Conservation (phyloP, 2,113 vertebrate species). For the Entosphenus tridentatus region DNA sequence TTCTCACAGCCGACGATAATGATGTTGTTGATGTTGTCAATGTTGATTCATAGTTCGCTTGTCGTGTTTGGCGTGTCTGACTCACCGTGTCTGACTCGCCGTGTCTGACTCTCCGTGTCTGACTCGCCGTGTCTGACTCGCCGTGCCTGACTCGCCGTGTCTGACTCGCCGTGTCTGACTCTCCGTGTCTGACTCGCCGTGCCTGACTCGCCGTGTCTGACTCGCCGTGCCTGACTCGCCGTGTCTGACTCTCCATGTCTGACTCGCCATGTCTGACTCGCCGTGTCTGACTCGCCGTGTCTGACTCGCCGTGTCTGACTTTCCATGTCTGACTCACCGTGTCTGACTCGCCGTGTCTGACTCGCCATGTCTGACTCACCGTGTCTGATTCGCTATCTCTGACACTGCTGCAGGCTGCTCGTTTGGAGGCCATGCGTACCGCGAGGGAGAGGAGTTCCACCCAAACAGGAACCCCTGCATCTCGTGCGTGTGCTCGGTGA, state of each 20-base stretch:
- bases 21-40: too few species aligned
- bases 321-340: background rate
- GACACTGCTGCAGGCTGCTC: conserved; percentile 38
- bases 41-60: too few species aligned
- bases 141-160: background rate
- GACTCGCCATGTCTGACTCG: too few species aligned
- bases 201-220: background rate
- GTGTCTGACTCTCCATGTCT: too few species aligned
- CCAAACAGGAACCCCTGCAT: conserved; percentile 64
- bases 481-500: conserved; percentile 70
- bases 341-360: too few species aligned
- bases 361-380: background rate
- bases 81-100: background rate
- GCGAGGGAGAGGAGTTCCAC: conserved; percentile 64
- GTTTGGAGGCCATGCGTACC: conserved; percentile 64
- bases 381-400: conserved; percentile 9
- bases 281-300: too few species aligned
- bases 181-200: too few species aligned
- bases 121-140: background rate
- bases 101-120: too few species aligned
- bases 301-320: background rate
- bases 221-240: too few species aligned
- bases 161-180: too few species aligned
- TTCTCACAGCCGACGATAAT: too few species aligned
- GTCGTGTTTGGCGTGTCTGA: background rate